Conservation (phyloP, 2,797 vertebrate species). For the Micropoecilia bifurca region DNA sequence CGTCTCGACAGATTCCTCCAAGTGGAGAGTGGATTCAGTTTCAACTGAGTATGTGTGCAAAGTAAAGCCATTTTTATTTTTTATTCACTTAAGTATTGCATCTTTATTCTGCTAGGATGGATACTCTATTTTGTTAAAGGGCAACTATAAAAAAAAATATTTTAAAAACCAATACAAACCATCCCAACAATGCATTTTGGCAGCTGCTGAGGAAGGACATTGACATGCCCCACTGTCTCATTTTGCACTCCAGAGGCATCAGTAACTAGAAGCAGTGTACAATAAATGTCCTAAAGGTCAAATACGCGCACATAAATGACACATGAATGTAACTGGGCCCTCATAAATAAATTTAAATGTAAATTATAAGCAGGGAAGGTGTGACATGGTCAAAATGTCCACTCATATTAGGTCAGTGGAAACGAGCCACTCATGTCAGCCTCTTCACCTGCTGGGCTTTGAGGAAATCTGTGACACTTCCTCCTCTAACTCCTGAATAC, state of each 20-base stretch:
- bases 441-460: conserved; percentile 43
- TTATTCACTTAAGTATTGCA: not conserved
- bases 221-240: conserved; percentile 19
- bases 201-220: conserved; percentile 6
- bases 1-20: not conserved
- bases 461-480: conserved; percentile 48
- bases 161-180: not conserved
- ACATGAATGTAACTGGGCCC: not conserved
- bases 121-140: not conserved
- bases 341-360: conserved; percentile 21
- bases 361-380: conserved; percentile 21
- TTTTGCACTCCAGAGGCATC: conserved; percentile 11
- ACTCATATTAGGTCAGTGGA: conserved; percentile 34
- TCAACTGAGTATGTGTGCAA: not conserved
- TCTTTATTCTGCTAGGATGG: not conserved
- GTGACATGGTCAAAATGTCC: conserved; percentile 37
- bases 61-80: not conserved
- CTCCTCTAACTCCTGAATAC: conserved; percentile 48
- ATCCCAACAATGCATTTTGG: not conserved
- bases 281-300: not conserved
- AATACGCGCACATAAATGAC: conserved; percentile 4
- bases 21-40: not conserved
- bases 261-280: conserved; percentile 16
- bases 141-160: not conserved
- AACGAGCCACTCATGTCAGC: conserved; percentile 37